These are phyloP conservation scores for Aproaerema taeniolella DNA, from an alignment of 2,888 invertebrate species.

Conservation along the genomic window DNA sequence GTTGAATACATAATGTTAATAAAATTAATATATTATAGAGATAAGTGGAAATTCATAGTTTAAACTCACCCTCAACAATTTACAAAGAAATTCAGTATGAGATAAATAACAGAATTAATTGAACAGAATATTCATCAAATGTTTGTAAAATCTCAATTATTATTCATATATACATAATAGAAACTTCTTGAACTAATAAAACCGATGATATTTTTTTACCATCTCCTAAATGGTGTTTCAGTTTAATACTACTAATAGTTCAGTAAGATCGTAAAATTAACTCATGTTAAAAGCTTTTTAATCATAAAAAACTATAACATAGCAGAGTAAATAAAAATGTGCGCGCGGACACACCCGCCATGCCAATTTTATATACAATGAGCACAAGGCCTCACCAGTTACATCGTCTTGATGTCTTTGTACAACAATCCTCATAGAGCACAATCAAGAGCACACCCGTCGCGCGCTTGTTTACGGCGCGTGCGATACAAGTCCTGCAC, in stretches of 20 bases:
- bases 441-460: no score
- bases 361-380: no score
- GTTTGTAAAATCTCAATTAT: slow-evolving; percentile 36
- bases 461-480: no score
- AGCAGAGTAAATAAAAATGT: no score
- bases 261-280: no score
- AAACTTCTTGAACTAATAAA: slow-evolving; percentile 23
- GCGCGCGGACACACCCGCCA: no score
- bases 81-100: slow-evolving; percentile 56
- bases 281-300: slow-evolving; percentile 26
- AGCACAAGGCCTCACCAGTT: no score
- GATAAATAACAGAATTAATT: slow-evolving; percentile 32
- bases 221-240: slow-evolving; percentile 20
- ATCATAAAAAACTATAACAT: no score
- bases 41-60: slow-evolving; percentile 52
- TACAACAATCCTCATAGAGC: no score
- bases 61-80: slow-evolving; percentile 59
- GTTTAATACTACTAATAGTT: no score
- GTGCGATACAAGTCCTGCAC: no score
- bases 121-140: slow-evolving; percentile 21
- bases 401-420: no score
- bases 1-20: slow-evolving; percentile 40
- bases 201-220: slow-evolving; percentile 20
- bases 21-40: slow-evolving; percentile 53
- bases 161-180: slow-evolving; percentile 54